A percentile compares a stretch with the other conserved stretches of the same genome.
These are phyloP conservation scores for Branchipolynoe longqiensis DNA, from an alignment of 2,888 invertebrate genomes.

Conservation along the genomic window DNA sequence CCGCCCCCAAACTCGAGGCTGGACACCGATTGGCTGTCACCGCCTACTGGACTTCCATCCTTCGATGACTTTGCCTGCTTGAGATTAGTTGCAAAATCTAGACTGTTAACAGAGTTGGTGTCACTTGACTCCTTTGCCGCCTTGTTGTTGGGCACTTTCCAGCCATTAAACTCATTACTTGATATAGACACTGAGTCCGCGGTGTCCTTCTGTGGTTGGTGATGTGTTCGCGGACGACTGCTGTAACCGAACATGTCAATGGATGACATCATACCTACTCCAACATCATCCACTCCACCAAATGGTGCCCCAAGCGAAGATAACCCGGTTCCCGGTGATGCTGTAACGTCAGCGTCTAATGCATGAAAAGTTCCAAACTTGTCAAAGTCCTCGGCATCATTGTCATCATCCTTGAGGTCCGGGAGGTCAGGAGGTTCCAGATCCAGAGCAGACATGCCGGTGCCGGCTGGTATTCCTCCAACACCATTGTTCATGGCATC, in stretches of 20 bases:
- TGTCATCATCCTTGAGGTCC: constrained; percentile 57
- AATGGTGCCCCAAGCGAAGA: constrained; percentile 51
- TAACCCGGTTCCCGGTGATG: not conserved
- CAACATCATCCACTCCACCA: constrained; percentile 53
- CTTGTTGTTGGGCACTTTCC: constrained; percentile 55
- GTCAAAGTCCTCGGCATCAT: constrained; percentile 66
- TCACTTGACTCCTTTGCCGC: constrained; percentile 69
- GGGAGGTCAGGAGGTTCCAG: constrained; percentile 64
- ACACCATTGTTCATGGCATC: not conserved
- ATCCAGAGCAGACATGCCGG: constrained; percentile 65
- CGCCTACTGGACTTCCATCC: constrained; percentile 64
- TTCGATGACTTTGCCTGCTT: constrained; percentile 57
- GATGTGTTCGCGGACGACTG: constrained; percentile 47
- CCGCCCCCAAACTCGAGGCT: constrained; percentile 76
- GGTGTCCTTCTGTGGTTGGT: constrained; percentile 32
- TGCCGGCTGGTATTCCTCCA: constrained; percentile 16
- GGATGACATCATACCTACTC: not conserved
- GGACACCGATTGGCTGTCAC: constrained; percentile 78
- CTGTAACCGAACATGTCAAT: constrained; percentile 57
- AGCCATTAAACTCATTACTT: constrained; percentile 66
- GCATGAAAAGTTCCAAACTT: constrained; percentile 65
- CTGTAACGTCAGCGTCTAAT: not conserved
- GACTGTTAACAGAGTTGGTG: constrained; percentile 78
- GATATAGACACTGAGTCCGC: constrained; percentile 49
- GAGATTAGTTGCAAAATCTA: constrained; percentile 71